Base-by-base conservation (phyloP, 2,888 invertebrate genomes). In the Drosophila pseudotakahashii region DNA sequence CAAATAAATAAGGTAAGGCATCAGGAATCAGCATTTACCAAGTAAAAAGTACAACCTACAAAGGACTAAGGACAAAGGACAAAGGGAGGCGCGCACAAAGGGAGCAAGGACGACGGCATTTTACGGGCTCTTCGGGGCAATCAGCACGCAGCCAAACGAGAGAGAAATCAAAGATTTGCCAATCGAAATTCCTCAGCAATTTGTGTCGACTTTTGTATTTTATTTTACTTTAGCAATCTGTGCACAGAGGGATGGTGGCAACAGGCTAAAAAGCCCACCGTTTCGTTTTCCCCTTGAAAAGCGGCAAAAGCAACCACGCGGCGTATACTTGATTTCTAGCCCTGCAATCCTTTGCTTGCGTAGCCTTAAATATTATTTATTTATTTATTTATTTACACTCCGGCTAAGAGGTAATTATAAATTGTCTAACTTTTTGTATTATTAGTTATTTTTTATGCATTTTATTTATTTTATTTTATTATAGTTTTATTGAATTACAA, bases 1-100 rank as follows among this genome's bases (percentile, higher is more conserved):
- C 47, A 53, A 81, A 83, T 77, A 80, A 80, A 81, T 83, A 81
- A 81, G 84, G 79, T 78, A 73, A 73, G 75, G 34, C 48, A 34
- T 13, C 48, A 48, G 78, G 77, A 51, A 7, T 30, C 32, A 19
- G 26, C 37, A 36, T 44, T 47, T 19, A 44, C 32, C 32, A 47
- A 32, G 32, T 13, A 11, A 5, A 42, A 42, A 19, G 19, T 19
- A 19, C 19, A 19, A 19, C 19, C 19, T 2, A 19, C 26, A 14
- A 5, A 45, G n/a, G 9, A 14, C 14, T 19, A 37, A 42, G 39
- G 9, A 14, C 14, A 23, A 37, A 42, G 39, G 32, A 44, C 36
- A 36, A 47, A 32, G 32, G 30, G 32, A 3, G 32, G 7, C 32
- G 7, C 32, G 1, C 32, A 34, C 34, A 48, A 32, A 48, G 32